Percentiles rank a stretch among this genome's conserved stretches.
phyloP scores from a whole-genome alignment of 2,113 vertebrate genomes.

The Micromys minutus region DNA sequence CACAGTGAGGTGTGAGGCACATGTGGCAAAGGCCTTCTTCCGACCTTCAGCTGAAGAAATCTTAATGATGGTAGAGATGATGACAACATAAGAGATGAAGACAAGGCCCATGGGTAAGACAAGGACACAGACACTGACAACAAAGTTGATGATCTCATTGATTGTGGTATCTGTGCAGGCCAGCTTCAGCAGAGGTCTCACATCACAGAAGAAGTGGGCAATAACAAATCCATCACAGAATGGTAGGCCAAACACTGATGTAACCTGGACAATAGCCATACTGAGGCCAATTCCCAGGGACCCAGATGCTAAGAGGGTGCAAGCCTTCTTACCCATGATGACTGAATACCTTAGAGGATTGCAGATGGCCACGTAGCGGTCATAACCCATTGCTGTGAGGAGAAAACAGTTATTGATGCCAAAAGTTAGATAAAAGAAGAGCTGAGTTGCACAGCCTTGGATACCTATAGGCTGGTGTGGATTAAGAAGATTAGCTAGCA shows the following conservation, averaged over 20 bases:
- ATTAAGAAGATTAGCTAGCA: slow-evolving; percentile 63
- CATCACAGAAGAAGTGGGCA: slow-evolving; percentile 74
- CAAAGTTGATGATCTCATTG: slow-evolving; percentile 65
- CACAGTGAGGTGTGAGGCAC: slow-evolving; percentile 63
- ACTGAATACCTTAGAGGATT: slow-evolving; percentile 58
- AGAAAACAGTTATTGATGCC: slow-evolving; percentile 71
- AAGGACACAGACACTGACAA: slow-evolving; percentile 67
- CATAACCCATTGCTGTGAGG: slow-evolving; percentile 69
- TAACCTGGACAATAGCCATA: slow-evolving; percentile 67
- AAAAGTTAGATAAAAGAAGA: slow-evolving; percentile 75
- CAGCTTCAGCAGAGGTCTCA: slow-evolving; percentile 70
- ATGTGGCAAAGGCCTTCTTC: slow-evolving; percentile 76
- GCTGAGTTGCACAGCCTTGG: slow-evolving; percentile 54
- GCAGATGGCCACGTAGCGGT: slow-evolving; percentile 67
- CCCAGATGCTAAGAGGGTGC: slow-evolving; percentile 22
- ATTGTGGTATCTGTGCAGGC: slow-evolving; percentile 46
- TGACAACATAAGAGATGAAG: slow-evolving; percentile 70
- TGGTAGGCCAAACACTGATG: slow-evolving; percentile 62
- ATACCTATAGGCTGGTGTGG: slow-evolving; percentile 8
- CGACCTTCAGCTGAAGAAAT: slow-evolving; percentile 55
- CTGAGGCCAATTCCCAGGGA: slow-evolving; percentile 64
- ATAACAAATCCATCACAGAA: slow-evolving; percentile 62
- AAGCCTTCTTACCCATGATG: slow-evolving; percentile 53
- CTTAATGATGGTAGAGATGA: slow-evolving; percentile 67
- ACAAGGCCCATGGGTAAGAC: slow-evolving; percentile 65